Conservation (phyloP, 2,888 invertebrate genomes). For the Platycheirus rosarum region DNA sequence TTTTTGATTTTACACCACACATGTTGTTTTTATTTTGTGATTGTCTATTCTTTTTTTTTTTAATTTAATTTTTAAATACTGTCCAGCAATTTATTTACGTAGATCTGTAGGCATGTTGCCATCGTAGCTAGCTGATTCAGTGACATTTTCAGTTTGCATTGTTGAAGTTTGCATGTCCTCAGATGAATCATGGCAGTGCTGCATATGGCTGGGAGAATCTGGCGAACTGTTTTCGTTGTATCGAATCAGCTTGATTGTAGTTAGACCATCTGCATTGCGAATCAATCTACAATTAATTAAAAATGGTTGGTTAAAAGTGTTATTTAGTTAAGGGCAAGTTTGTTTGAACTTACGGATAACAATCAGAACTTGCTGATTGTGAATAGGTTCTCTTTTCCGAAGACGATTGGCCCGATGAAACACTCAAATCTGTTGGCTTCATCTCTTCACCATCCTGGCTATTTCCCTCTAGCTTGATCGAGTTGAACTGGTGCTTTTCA, state of each 20-base stretch:
- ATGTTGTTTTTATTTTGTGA: slow-evolving; percentile 47
- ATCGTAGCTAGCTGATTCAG: slow-evolving; percentile 75
- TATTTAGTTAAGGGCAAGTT: not conserved
- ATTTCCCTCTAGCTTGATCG: slow-evolving; percentile 81
- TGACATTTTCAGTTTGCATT: slow-evolving; percentile 75
- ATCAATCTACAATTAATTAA: slow-evolving; percentile 80
- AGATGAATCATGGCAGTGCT: slow-evolving; percentile 55
- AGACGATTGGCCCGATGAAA: slow-evolving; percentile 75
- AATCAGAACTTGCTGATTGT: slow-evolving; percentile 78
- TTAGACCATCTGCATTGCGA: slow-evolving; percentile 82
- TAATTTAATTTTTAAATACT: slow-evolving; percentile 33
- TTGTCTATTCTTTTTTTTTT: slow-evolving; percentile 55
- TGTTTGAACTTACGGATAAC: slow-evolving; percentile 83
- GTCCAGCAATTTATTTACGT: slow-evolving; percentile 76
- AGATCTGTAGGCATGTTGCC: slow-evolving; percentile 75
- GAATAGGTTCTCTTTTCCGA: slow-evolving; percentile 77
- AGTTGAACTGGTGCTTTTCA: slow-evolving; percentile 81
- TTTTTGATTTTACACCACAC: slow-evolving; percentile 37
- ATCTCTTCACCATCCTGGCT: slow-evolving; percentile 84
- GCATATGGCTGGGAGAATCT: slow-evolving; percentile 70
- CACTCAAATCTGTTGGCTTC: slow-evolving; percentile 88
- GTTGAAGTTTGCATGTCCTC: slow-evolving; percentile 71
- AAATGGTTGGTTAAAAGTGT: slow-evolving; percentile 14
- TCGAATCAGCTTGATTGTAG: slow-evolving; percentile 82
- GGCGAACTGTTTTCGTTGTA: slow-evolving; percentile 78